Conservation (phyloP, 2,113 vertebrate genomes). For the Silurus asotus region DNA sequence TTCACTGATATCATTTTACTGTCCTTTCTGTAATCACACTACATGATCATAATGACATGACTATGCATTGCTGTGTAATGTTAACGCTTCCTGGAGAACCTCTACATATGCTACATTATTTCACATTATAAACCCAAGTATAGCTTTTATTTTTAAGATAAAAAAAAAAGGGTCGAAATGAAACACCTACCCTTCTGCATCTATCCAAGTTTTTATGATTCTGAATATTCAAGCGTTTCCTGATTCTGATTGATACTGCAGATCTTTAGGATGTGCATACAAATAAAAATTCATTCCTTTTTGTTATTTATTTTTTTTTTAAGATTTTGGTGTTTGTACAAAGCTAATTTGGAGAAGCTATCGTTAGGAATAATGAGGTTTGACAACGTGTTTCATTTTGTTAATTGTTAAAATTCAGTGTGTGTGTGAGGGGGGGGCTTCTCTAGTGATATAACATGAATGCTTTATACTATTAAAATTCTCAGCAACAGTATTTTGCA, state of each 20-base stretch:
- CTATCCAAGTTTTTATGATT: background rate
- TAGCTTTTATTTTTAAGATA: background rate
- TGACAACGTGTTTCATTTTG: conserved; percentile 9
- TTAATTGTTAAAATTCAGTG: conserved; percentile 47
- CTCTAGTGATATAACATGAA: background rate
- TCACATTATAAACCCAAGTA: background rate
- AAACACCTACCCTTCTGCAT: conserved; percentile 23
- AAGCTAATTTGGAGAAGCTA: background rate
- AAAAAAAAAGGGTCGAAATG: background rate
- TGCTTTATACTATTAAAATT: background rate
- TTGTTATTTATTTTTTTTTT: conserved; percentile 26
- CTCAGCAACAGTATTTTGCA: background rate
- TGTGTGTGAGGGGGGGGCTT: background rate
- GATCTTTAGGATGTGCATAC: conserved; percentile 16
- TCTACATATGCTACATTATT: background rate
- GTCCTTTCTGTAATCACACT: background rate
- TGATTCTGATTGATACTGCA: background rate
- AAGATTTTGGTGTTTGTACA: conserved; percentile 9
- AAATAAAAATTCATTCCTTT: conserved; percentile 18
- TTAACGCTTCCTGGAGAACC: background rate
- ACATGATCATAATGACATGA: background rate
- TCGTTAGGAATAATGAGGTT: conserved; percentile 6
- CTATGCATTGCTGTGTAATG: background rate
- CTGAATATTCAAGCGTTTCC: background rate
- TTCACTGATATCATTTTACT: background rate